Evolutionary conservation across 2,113 vertebrate species (phyloP), one percentile per base, ranked within the genome.

Genomic region (Periophthalmodon schlosseri): DNA sequence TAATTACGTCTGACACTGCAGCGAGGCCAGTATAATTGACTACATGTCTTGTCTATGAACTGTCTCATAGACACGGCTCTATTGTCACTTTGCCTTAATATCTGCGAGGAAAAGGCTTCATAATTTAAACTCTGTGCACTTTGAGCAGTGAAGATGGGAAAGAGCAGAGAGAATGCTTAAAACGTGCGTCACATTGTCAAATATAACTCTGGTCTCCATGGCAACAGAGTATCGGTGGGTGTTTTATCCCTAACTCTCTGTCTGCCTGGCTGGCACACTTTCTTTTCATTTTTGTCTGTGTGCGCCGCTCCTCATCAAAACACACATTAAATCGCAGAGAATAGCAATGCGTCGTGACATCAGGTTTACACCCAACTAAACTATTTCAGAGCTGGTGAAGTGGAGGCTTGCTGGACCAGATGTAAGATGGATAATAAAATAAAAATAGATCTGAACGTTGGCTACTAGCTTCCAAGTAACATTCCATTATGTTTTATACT

Each of bases 201-300:
- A 89, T 86, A 86, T 87, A 85, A 83, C 80, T 88, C 81, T 0
- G 2, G 73, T 91, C 80, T 76, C 90, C 86, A 90, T 91, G 83
- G 90, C 83, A 90, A 91, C 88, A 76, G 82, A 83, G 78, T 74
- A 81, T 84, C 82, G 69, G 75, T 74, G 78, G 80, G 71, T 46
- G 69, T 60, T 11, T 54, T 72, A 46, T 64, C 64, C 52, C 64
- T 18, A 69, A 70, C 54, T 69, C 66, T 18, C 21, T 73, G 72
- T 73, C 50, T 39, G 68, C 73, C 72, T 49, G 36, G 14, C 58
- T 49, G 68, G 52, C 47, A 47, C 66, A 72, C 33, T 54, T 50
- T 83, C 60, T 74, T 78, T 68, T 82, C 70, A 72, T 72, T 46
- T 24, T 28, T 67, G 36, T 73, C 67, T 73, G 68, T 63, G 63